Conservation (phyloP, 2,888 invertebrate species). For the Volucella inflata region DNA sequence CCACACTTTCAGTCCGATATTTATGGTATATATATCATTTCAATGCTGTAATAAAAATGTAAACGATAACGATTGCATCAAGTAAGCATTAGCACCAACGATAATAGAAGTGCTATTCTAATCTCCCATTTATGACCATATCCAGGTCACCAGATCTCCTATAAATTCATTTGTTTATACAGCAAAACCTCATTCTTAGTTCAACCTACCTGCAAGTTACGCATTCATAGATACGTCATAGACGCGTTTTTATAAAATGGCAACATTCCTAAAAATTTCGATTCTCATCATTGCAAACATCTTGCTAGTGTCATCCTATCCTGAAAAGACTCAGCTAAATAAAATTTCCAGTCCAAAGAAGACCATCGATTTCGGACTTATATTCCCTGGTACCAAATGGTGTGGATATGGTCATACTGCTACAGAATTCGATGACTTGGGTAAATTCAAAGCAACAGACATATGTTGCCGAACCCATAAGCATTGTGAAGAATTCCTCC, state of each 20-base stretch:
- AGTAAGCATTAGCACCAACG: too few species aligned
- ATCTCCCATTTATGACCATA: too few species aligned
- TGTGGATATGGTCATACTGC: slow-evolving; percentile 93
- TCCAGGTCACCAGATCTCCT: background rate
- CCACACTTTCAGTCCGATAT: too few species aligned
- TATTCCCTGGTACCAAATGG: slow-evolving; percentile 91
- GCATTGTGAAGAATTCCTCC: slow-evolving; percentile 81
- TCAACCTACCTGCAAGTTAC: background rate
- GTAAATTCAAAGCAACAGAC: slow-evolving; percentile 92
- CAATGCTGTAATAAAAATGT: too few species aligned
- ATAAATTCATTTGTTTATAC: background rate
- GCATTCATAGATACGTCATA: too few species aligned
- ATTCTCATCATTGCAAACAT: background rate
- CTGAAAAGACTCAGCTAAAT: too few species aligned
- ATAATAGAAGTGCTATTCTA: too few species aligned
- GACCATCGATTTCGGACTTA: slow-evolving; percentile 78
- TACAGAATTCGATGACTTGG: slow-evolving; percentile 90
- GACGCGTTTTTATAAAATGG: too few species aligned
- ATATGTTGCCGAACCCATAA: slow-evolving; percentile 95
- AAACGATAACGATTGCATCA: too few species aligned
- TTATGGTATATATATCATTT: too few species aligned
- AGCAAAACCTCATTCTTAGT: background rate
- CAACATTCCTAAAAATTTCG: background rate
- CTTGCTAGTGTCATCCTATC: background rate
- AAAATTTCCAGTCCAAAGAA: too few species aligned